Evolutionary conservation across 2,888 invertebrate species (phyloP), one percentile per base, ranked within the genome.

Genomic region (Scelioninae gen. 2): DNA sequence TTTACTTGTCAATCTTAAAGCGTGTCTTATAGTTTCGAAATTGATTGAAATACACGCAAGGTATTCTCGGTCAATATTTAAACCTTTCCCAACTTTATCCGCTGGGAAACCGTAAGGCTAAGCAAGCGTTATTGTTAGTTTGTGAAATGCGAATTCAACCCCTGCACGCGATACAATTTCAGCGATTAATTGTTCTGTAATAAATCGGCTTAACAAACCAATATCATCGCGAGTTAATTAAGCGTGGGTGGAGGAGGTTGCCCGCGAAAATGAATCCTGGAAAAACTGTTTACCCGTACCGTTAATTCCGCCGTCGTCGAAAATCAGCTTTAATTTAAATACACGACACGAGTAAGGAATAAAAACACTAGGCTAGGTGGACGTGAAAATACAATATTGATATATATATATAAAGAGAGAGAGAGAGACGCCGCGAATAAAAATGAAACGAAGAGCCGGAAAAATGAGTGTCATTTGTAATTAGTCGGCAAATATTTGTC

Each of bases 261-360:
- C 3, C 28, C 37, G 2, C 10, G 25, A 58, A 15, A 31, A 53
- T 15, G 43, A 41, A 69, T 61, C 61, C 10, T 2, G 61, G 19
- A 55, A 69, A 69, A 69, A 61, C 33, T 46, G 69, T 55, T 52
- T 41, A 50, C 15, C 46, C 37, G 55, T 46, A 11, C 15, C 57
- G 48, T 45, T 67, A 50, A 67, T 60, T 45, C n/a, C n/a, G 37
- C 50, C 46, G 28, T 25, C 50, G 43, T 1, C 6, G 37, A 19
- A 37, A 63, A 52, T 64, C 70, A 45, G 35, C 43, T 63, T 64
- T 64, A 64, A 71, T 71, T 71, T 57, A 50, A 64, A 58, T 50
- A 25, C 50, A 46, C 25, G 57, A 18, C 43, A 43, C 39, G 63
- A 48, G 28, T 35, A 50, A 63, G 37, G 35, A 63, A 55, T 25